A percentile compares a stretch with the other conserved stretches of the same genome.
Evolutionary conservation across 2,888 invertebrate genomes (phyloP).

Genomic region (Andrena bucephala): DNA sequence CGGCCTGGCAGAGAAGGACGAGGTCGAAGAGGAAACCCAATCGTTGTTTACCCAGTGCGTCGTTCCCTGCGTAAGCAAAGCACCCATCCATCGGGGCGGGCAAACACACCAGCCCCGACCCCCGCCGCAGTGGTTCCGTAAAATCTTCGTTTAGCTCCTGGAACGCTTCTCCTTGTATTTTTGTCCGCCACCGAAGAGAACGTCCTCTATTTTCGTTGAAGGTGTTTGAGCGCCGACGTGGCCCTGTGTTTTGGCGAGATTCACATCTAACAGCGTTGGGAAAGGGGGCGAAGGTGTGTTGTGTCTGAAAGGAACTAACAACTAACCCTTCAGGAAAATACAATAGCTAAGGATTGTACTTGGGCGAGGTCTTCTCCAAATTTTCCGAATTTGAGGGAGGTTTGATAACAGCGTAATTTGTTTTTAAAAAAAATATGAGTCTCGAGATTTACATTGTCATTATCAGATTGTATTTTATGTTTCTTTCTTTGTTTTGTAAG

Average conservation of each 20-base stretch:
- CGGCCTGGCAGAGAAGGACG: slow-evolving; percentile 49
- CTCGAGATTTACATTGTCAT: too few relatives aligned
- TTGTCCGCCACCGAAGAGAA: neutral
- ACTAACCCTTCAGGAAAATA: neutral
- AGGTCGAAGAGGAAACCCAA: slow-evolving; percentile 80
- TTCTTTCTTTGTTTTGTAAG: too few relatives aligned
- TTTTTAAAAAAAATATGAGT: too few relatives aligned
- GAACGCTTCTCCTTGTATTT: slow-evolving; percentile 31
- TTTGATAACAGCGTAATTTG: too few relatives aligned
- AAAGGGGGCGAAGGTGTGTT: neutral
- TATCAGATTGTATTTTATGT: too few relatives aligned
- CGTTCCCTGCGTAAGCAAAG: slow-evolving; percentile 82
- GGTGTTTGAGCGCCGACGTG: neutral
- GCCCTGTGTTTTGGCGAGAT: slow-evolving; percentile 4
- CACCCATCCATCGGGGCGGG: slow-evolving; percentile 70
- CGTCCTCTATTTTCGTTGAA: slow-evolving; percentile 36
- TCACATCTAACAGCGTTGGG: neutral
- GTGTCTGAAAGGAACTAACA: neutral
- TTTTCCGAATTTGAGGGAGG: too few relatives aligned
- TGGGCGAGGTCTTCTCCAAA: neutral
- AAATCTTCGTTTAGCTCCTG: slow-evolving; percentile 54
- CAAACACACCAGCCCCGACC: slow-evolving; percentile 74
- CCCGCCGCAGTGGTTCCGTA: slow-evolving; percentile 51
- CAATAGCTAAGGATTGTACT: neutral
- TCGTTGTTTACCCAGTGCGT: slow-evolving; percentile 82